These are phyloP conservation scores for Napeogenes inachia DNA, from an alignment of 2,888 invertebrate species.

Conservation along the genomic window DNA sequence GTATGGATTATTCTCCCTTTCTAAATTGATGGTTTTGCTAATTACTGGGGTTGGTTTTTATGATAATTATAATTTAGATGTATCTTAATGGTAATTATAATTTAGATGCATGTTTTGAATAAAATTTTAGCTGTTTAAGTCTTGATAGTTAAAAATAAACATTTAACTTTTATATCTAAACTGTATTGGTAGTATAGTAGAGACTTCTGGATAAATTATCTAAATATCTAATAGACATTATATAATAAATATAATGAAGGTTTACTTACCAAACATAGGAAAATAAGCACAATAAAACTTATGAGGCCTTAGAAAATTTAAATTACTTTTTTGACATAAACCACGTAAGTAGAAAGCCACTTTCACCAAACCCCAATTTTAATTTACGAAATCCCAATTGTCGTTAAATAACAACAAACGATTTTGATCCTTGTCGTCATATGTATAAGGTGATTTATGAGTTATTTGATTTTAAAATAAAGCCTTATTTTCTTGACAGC, in stretches of 20 bases:
- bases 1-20: slow-evolving; percentile 15
- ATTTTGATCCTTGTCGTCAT: slow-evolving; percentile 33
- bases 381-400: slow-evolving; percentile 39
- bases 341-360: slow-evolving; percentile 51
- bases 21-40: slow-evolving; percentile 54
- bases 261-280: too few species aligned
- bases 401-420: slow-evolving; percentile 21
- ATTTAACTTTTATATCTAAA: too few species aligned
- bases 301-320: neutral
- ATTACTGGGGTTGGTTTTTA: slow-evolving; percentile 49
- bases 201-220: too few species aligned
- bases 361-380: slow-evolving; percentile 55
- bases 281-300: too few species aligned
- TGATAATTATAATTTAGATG: slow-evolving; percentile 8
- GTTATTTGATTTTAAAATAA: slow-evolving; percentile 26
- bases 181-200: too few species aligned
- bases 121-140: too few species aligned
- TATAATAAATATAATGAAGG: too few species aligned
- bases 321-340: slow-evolving; percentile 31
- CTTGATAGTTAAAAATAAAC: too few species aligned
- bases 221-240: too few species aligned
- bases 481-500: slow-evolving; percentile 54
- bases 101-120: too few species aligned
- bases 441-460: slow-evolving; percentile 29
- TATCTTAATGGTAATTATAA: neutral